A percentile compares a stretch with the other conserved stretches of the same genome.
These are phyloP conservation scores for Aulostomus chinensis DNA, from an alignment of 2,797 vertebrate species.

Conservation along the genomic window DNA sequence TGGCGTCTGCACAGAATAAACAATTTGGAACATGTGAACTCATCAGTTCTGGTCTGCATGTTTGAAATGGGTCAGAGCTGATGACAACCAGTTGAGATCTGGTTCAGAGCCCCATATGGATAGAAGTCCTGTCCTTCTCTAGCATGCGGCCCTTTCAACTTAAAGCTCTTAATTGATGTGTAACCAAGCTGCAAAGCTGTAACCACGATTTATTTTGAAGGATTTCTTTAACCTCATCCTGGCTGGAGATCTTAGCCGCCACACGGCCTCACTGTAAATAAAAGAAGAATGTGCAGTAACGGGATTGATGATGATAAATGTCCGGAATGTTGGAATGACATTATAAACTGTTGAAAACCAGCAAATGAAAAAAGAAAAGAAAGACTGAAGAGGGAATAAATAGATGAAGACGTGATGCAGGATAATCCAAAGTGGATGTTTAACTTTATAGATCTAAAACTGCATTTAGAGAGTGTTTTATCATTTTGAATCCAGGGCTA, in stretches of 20 bases:
- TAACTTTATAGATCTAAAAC: too few species aligned
- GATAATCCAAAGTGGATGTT: too few species aligned
- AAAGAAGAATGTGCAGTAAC: conserved; percentile 10
- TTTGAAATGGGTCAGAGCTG: conserved; percentile 54
- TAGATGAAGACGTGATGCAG: too few species aligned
- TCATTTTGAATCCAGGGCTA: conserved; percentile 43
- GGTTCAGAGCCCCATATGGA: conserved; percentile 35
- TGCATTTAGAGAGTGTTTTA: too few species aligned
- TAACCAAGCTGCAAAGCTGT: conserved; percentile 42
- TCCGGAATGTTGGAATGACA: too few species aligned
- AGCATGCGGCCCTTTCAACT: conserved; percentile 53
- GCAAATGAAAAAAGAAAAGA: too few species aligned
- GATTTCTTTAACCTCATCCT: conserved; percentile 2
- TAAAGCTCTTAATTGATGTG: conserved; percentile 41
- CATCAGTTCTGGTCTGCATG: conserved; percentile 46
- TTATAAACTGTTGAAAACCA: conserved; percentile 5
- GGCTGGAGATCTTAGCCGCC: conserved; percentile 2
- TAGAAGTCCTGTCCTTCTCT: conserved; percentile 40
- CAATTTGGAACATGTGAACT: conserved; percentile 49
- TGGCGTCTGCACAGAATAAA: conserved; percentile 70
- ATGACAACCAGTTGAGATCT: conserved; percentile 27
- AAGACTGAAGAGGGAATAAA: too few species aligned
- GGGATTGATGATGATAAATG: too few species aligned
- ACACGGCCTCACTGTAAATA: conserved; percentile 9
- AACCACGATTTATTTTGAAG: conserved; percentile 18